Conservation (phyloP, 2,797 vertebrate species). For the Mormyrops boulengeri region DNA sequence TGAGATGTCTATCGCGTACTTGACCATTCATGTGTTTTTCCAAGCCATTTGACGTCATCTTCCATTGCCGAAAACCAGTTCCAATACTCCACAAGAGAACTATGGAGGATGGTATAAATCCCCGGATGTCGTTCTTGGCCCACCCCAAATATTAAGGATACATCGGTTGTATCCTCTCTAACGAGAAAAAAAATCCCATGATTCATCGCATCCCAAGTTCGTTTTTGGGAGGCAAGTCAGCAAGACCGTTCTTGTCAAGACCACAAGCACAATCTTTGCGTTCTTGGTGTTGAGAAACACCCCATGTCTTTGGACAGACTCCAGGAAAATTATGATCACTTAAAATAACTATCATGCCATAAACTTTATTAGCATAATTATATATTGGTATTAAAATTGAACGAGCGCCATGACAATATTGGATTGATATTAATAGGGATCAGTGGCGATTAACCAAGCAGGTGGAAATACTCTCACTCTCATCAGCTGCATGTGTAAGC, state of each 20-base stretch:
- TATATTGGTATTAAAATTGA: not conserved
- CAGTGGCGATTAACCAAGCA: not conserved
- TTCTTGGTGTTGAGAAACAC: not conserved
- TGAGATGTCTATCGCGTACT: not conserved
- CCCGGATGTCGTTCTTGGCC: not conserved
- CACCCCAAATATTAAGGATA: not conserved
- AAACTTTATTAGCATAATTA: not conserved
- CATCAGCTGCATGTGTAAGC: not conserved
- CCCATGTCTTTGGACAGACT: not conserved
- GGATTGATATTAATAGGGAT: not conserved
- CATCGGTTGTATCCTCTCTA: not conserved
- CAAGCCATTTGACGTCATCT: not conserved
- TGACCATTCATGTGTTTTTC: not conserved
- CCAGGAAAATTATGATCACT: not conserved
- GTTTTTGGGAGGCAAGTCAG: not conserved
- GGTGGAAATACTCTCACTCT: not conserved
- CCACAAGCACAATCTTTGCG: not conserved
- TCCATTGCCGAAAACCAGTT: not conserved
- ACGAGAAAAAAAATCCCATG: not conserved
- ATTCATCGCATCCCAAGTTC: not conserved
- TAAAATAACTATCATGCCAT: not conserved
- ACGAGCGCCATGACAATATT: not conserved
- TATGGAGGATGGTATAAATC: not conserved
- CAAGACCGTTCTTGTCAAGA: not conserved
- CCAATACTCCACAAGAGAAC: not conserved